phyloP scores from a whole-genome alignment of 2,888 invertebrate species.

The Phalangium opilio region DNA sequence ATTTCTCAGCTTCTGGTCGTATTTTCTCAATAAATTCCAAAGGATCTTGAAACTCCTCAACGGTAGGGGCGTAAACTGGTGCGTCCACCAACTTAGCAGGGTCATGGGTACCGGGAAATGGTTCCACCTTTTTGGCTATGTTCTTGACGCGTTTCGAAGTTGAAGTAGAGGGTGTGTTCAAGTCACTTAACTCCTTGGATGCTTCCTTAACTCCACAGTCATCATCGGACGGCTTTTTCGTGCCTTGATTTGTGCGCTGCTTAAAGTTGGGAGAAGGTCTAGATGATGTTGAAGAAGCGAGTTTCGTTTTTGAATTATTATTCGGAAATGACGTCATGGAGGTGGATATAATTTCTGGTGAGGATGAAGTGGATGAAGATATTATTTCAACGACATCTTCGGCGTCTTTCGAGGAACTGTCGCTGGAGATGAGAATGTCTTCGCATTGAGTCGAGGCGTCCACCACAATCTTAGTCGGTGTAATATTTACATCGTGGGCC shows the following conservation, averaged over 20 bases:
- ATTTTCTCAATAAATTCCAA: slow-evolving; percentile 94
- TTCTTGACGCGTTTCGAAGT: background rate
- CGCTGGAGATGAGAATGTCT: slow-evolving; percentile 8
- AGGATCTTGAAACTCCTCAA: slow-evolving; percentile 91
- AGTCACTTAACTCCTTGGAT: background rate
- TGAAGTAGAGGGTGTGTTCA: background rate
- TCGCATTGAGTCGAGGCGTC: slow-evolving; percentile 20
- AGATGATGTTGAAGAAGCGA: background rate
- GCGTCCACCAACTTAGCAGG: slow-evolving; percentile 15
- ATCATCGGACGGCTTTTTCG: background rate
- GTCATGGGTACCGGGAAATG: slow-evolving; percentile 5
- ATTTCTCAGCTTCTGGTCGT: slow-evolving; percentile 81
- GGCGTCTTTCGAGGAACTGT: slow-evolving; percentile 9
- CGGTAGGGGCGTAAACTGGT: slow-evolving; percentile 72
- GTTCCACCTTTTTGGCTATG: background rate
- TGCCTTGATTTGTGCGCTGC: background rate
- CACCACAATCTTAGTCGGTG: slow-evolving; percentile 12
- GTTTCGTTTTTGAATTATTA: too few relatives aligned
- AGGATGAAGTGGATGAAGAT: slow-evolving; percentile 13
- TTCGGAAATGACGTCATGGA: too few relatives aligned
- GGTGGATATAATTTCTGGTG: slow-evolving; percentile 10
- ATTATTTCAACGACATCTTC: slow-evolving; percentile 18
- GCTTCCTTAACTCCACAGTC: background rate
- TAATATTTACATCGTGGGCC: slow-evolving; percentile 7
- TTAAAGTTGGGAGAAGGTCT: background rate